Conservation (phyloP, 35 echinoderm and acorn worm genomes). For the Chiridota heheva region DNA sequence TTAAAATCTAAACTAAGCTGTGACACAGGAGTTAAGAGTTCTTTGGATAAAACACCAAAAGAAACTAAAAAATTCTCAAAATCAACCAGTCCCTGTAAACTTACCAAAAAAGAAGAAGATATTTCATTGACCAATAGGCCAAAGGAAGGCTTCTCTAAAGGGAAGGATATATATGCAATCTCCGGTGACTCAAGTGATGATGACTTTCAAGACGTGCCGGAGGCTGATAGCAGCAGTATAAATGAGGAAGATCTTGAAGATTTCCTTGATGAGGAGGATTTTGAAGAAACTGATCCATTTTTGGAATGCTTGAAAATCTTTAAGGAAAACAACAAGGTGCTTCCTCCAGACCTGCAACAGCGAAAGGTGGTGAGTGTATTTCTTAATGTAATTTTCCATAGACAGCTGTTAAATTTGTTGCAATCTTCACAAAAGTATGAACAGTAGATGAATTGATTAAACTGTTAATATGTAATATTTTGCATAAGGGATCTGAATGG, state of each 20-base stretch:
- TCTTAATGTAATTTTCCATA: neutral
- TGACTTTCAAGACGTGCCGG: neutral
- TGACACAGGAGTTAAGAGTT: too few relatives aligned
- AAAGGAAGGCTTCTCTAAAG: too few relatives aligned
- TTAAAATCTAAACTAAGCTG: too few relatives aligned
- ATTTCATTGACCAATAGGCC: too few relatives aligned
- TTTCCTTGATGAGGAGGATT: slow-evolving; percentile 25
- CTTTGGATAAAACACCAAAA: too few relatives aligned
- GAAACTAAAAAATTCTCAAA: too few relatives aligned
- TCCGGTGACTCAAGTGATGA: neutral
- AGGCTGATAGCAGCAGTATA: neutral
- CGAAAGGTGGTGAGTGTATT: neutral
- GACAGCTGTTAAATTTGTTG: neutral
- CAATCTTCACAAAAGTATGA: neutral
- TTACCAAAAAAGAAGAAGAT: too few relatives aligned
- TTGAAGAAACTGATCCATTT: slow-evolving; percentile 61
- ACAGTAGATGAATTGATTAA: neutral
- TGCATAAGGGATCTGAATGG: neutral
- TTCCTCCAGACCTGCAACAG: slow-evolving; percentile 15
- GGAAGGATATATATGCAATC: neutral
- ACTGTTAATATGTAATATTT: slow-evolving; percentile 3
- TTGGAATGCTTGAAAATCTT: slow-evolving; percentile 92
- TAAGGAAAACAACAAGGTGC: slow-evolving; percentile 52
- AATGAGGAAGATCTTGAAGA: slow-evolving; percentile 6
- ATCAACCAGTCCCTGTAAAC: too few relatives aligned